A percentile compares a stretch with the other conserved stretches of the same genome.
Conservation (phyloP, 1,140 invertebrate genomes). For the Dufourea novaeangliae region DNA sequence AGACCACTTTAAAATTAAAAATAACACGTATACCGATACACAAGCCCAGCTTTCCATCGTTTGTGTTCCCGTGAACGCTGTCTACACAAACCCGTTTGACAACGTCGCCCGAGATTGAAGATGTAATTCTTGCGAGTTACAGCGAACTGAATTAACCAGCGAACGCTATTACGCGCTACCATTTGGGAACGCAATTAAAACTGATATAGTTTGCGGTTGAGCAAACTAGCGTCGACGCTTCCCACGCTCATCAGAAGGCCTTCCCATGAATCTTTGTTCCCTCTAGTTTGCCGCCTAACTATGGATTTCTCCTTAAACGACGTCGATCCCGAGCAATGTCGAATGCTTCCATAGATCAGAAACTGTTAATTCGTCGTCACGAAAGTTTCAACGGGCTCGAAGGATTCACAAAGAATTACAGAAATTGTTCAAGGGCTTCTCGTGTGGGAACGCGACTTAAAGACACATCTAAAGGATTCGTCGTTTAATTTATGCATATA, state of each 20-base stretch:
- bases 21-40: no score
- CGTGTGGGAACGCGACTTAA: no score
- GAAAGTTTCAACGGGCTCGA: no score
- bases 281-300: neutral
- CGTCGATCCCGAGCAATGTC: neutral
- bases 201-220: conserved; percentile 5
- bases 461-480: no score
- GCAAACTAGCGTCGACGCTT: conserved; percentile 10
- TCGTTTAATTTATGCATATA: no score
- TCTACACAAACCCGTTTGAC: neutral
- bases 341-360: no score
- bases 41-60: neutral
- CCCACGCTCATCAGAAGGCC: conserved; percentile 17
- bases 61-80: neutral
- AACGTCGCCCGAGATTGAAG: neutral
- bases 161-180: conserved; percentile 1
- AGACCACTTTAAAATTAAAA: no score
- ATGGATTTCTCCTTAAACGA: neutral
- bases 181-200: conserved; percentile 8
- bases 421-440: no score
- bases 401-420: no score
- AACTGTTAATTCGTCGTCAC: no score
- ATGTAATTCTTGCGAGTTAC: neutral
- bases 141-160: neutral
- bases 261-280: conserved; percentile 3